Conservation (phyloP, 2,113 vertebrate genomes). For the Pteropus alecto region DNA sequence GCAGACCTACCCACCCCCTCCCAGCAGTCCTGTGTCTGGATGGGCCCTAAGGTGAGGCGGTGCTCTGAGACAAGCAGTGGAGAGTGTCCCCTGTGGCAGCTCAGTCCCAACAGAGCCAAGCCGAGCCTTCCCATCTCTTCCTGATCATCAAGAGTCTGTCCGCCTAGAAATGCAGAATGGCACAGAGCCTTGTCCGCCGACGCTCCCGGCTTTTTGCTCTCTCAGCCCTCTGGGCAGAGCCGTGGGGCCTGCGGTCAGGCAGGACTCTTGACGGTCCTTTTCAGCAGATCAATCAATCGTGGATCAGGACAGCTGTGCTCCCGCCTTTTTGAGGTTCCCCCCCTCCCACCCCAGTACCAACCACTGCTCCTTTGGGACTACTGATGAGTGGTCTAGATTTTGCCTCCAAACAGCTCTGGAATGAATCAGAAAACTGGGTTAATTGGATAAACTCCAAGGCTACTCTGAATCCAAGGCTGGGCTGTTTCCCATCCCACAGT, state of each 20-base stretch:
- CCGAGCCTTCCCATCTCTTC: not conserved
- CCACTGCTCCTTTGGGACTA: not conserved
- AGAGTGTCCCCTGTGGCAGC: not conserved
- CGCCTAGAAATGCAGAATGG: not conserved
- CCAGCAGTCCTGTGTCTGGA: no score
- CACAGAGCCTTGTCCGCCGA: not conserved
- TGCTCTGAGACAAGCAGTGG: not conserved
- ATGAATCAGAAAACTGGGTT: not conserved
- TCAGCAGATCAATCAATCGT: not conserved
- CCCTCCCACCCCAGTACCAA: no score
- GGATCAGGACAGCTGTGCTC: rapidly evolving
- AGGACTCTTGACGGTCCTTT: not conserved
- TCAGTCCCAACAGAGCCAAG: not conserved
- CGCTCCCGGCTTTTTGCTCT: not conserved
- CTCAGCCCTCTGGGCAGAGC: not conserved
- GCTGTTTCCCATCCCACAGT: not conserved
- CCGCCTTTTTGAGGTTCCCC: not conserved
- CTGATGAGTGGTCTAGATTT: not conserved
- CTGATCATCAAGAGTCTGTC: not conserved
- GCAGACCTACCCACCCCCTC: not conserved
- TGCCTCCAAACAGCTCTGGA: not conserved
- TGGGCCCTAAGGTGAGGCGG: no score
- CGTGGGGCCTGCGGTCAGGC: not conserved
- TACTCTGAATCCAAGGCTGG: not conserved
- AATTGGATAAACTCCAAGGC: not conserved